A percentile compares a stretch with the other conserved stretches of the same genome.
Conservation (phyloP, 2,113 vertebrate species). For the Picathartes gymnocephalus region DNA sequence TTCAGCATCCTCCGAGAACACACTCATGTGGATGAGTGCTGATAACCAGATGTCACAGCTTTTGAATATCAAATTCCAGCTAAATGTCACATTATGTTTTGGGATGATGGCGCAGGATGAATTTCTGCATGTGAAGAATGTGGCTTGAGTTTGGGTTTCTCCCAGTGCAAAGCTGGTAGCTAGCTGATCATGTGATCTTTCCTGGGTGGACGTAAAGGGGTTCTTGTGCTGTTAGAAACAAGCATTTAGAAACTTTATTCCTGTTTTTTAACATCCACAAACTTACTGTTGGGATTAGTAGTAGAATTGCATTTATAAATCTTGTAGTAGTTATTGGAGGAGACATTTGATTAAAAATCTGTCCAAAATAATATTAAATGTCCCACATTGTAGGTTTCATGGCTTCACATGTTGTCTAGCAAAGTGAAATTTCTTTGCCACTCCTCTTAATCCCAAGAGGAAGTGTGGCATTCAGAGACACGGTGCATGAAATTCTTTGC, state of each 20-base stretch:
- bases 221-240: background rate
- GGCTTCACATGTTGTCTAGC: background rate
- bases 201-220: background rate
- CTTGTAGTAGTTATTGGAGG: background rate
- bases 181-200: background rate
- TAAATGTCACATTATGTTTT: background rate
- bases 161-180: background rate
- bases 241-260: background rate
- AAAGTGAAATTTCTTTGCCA: conserved; percentile 22
- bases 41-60: background rate
- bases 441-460: conserved; percentile 15
- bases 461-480: background rate
- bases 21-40: fast-evolving
- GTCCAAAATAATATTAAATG: background rate
- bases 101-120: background rate
- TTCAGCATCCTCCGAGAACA: background rate
- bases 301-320: background rate
- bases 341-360: background rate
- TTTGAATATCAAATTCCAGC: background rate
- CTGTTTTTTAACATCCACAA: background rate
- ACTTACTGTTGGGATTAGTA: background rate
- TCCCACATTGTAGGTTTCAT: background rate
- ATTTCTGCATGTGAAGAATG: background rate
- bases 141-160: background rate
- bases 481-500: conserved; percentile 13